These are phyloP conservation scores for Mungos mungo DNA, from an alignment of 2,113 vertebrate species.

Conservation along the genomic window DNA sequence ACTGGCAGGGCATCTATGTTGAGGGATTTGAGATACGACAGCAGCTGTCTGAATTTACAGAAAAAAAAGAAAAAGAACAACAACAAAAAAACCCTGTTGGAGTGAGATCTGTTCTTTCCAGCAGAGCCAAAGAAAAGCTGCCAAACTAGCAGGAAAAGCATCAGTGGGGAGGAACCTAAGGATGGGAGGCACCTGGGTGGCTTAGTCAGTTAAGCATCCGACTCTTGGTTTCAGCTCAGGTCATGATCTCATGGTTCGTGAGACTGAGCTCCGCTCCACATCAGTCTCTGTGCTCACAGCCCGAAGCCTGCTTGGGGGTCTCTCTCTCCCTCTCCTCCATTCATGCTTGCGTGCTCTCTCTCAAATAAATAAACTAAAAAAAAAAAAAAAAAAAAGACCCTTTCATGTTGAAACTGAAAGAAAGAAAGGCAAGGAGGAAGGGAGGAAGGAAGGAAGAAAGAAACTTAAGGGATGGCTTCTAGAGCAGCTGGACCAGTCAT, in stretches of 20 bases:
- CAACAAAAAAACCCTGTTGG: background rate
- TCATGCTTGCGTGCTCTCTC: no score
- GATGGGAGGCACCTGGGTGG: background rate
- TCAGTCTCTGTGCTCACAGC: no score
- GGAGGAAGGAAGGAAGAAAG: background rate
- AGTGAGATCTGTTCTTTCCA: background rate
- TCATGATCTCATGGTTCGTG: no score
- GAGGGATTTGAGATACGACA: background rate
- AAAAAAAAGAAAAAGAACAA: constrained; percentile 7
- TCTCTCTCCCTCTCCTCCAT: no score
- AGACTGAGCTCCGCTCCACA: no score
- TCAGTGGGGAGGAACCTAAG: background rate
- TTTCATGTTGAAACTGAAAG: no score
- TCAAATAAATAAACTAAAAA: no score
- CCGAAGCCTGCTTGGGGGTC: no score
- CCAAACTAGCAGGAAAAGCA: background rate
- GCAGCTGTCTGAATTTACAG: background rate
- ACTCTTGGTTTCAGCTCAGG: no score
- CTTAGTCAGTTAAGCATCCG: no score
- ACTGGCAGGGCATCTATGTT: background rate
- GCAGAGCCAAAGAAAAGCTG: background rate
- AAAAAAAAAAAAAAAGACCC: no score
- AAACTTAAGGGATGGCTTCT: background rate
- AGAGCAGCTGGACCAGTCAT: background rate
- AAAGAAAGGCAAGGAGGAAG: no score